Evolutionary conservation across 2,888 invertebrate species (phyloP), one percentile per base, ranked within the genome.

Genomic region (Platerodrilus igneus): DNA sequence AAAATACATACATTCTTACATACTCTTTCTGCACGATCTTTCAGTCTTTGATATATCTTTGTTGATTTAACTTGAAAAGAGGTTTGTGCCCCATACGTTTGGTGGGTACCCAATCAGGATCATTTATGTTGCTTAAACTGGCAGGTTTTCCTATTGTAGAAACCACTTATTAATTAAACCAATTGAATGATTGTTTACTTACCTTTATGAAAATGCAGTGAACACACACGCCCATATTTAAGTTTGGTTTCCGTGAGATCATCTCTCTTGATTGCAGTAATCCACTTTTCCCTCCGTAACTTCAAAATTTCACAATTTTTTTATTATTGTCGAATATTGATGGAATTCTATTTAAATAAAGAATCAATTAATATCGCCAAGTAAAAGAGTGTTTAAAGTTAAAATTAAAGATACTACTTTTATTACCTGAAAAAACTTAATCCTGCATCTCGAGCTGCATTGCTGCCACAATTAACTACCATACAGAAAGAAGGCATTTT

Each of bases 211-310:
- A 28, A 28, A 16, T 28, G 28, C 3, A 8, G 13, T 15, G 28
- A 28, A 28, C 28, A 15, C 17, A 28, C 28, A 28, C 28, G 28
- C 15, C 28, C 16, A 8, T 28, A 28, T 28, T 15, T 28, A 28
- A 28, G 28, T 28, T 28, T 28, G 7, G 15, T 16, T 28, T 28
- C 28, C 4, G 15, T 28, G n/a, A 28, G 17, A 28, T 28, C 28
- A n/a, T 8, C 15, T 28, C 28, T 28, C 15, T 28, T 28, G 15
- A 28, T 11, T 11, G 28, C 28, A 14, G 28, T 17, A 14, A 28
- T 28, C 28, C 28, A 28, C 14, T 28, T 13, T 16, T 28, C 9
- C 9, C 28, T 28, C 28, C 28, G 22, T 22, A 22, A 22, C 22
- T 22, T 8, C 22, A 22, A 22, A 10, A 22, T 8, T 22, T 22